Evolutionary conservation across 1,140 invertebrate species (phyloP).

Genomic region (Drosophila persimilis): DNA sequence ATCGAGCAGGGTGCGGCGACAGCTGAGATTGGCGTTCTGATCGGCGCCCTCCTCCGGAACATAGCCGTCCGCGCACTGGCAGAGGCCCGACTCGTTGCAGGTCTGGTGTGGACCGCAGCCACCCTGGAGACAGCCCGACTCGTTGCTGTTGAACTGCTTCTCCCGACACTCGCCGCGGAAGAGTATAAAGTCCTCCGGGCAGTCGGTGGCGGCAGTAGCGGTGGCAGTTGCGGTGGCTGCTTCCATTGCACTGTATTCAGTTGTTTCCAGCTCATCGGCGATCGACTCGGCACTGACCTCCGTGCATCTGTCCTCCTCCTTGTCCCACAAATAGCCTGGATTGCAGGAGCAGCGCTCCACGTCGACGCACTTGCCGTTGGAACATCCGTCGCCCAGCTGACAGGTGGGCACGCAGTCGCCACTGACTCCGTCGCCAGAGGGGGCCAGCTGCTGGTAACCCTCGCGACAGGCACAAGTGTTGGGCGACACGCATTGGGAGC

Average conservation of each 20-base stretch:
- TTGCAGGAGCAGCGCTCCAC: conserved; percentile 60
- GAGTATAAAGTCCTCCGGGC: conserved; percentile 41
- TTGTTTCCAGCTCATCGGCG: conserved; percentile 17
- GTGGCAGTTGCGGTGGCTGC: conserved; percentile 5
- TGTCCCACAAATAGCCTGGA: conserved; percentile 48
- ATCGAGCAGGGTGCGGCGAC: conserved; percentile 46
- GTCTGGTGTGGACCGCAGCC: conserved; percentile 56
- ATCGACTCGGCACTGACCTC: conserved; percentile 7
- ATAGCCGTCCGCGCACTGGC: conserved; percentile 50
- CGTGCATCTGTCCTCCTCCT: conserved; percentile 20
- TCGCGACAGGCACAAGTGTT: conserved; percentile 64
- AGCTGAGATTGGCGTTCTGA: conserved; percentile 15
- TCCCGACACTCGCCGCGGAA: conserved; percentile 63
- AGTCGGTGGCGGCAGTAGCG: conserved; percentile 19
- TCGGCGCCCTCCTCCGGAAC: conserved; percentile 22
- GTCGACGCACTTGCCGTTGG: conserved; percentile 55
- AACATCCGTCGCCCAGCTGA: conserved; percentile 46
- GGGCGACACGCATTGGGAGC: conserved; percentile 54
- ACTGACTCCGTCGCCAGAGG: conserved; percentile 54
- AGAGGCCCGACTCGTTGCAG: conserved; percentile 40
- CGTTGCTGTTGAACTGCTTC: conserved; percentile 64
- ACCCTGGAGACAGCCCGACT: conserved; percentile 34
- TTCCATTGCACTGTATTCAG: not conserved
- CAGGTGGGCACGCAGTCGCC: conserved; percentile 55
- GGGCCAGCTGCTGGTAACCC: conserved; percentile 37